Evolutionary conservation across 23 tunicate species (phyloP).

Genomic region (Halocynthia aurantium): DNA sequence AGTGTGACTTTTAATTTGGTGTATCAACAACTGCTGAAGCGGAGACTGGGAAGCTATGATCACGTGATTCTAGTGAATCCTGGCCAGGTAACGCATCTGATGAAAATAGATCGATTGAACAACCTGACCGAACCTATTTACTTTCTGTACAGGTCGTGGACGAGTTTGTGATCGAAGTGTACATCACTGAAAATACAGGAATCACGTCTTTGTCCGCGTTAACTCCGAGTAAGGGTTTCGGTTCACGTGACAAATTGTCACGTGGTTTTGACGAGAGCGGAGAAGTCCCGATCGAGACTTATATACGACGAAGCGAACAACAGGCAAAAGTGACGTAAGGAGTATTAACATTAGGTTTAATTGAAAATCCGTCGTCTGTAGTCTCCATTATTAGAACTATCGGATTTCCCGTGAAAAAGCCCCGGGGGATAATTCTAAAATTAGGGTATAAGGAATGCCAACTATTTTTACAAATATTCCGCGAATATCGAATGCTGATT

Average conservation of each 20-base stretch:
- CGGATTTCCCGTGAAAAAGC: not conserved
- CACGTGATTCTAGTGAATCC: conserved; percentile 61
- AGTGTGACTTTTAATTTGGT: conserved; percentile 42
- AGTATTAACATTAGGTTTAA: not conserved
- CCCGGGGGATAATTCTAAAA: not conserved
- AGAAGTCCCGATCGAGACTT: conserved; percentile 3
- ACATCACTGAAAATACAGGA: conserved; percentile 30
- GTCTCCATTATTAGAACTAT: not conserved
- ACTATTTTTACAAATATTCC: too few relatives aligned
- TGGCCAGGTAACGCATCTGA: conserved; percentile 42
- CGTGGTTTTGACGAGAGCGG: conserved; percentile 8
- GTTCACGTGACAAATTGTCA: not conserved
- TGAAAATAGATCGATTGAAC: too few relatives aligned
- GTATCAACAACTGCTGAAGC: conserved; percentile 57
- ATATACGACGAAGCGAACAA: conserved; percentile 30
- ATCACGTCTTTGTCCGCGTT: conserved; percentile 21
- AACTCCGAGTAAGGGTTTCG: not conserved
- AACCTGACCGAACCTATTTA: not conserved
- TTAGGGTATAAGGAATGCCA: too few relatives aligned
- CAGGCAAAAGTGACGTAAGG: conserved; percentile 44
- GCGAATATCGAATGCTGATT: too few relatives aligned
- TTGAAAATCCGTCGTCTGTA: not conserved
- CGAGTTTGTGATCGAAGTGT: conserved; percentile 31
- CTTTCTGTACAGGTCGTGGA: conserved; percentile 26
- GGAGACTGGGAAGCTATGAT: conserved; percentile 49